Conservation (phyloP, 1,140 invertebrate genomes). For the Nebria ingens region DNA sequence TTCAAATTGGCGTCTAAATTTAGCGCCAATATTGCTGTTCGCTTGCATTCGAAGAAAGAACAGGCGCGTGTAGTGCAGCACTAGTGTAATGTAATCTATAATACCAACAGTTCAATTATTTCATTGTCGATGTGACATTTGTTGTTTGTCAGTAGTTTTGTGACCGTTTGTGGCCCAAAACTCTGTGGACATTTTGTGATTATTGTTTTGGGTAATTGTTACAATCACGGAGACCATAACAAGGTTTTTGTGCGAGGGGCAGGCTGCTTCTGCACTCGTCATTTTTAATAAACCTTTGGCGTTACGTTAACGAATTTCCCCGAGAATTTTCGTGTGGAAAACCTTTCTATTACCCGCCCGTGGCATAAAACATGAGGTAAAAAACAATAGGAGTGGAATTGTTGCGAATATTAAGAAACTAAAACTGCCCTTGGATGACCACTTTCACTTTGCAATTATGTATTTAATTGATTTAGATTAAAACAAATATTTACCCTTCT, state of each 20-base stretch:
- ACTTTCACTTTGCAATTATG: not conserved
- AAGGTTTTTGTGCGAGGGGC: not conserved
- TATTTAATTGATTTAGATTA: not conserved
- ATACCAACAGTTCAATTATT: not conserved
- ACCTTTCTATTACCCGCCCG: not conserved
- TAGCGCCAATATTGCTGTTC: too few species aligned
- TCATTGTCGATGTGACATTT: not conserved
- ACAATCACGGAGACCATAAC: not conserved
- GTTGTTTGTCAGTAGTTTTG: conserved; percentile 7
- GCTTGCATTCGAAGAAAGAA: too few species aligned
- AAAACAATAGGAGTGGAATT: too few species aligned
- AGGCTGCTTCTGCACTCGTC: not conserved
- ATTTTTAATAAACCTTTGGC: not conserved
- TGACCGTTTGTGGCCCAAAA: not conserved
- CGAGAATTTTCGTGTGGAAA: not conserved
- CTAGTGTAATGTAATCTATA: not conserved
- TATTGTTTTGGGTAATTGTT: not conserved
- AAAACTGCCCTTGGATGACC: not conserved
- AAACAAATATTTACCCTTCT: too few species aligned
- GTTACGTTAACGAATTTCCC: not conserved
- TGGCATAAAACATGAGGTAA: not conserved
- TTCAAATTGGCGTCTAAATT: too few species aligned
- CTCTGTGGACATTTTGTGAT: not conserved
- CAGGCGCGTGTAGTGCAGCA: not conserved
- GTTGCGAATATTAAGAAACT: too few species aligned